These are phyloP conservation scores for Sebastes baramenuke DNA, from an alignment of 2,797 vertebrate species.

Conservation along the genomic window DNA sequence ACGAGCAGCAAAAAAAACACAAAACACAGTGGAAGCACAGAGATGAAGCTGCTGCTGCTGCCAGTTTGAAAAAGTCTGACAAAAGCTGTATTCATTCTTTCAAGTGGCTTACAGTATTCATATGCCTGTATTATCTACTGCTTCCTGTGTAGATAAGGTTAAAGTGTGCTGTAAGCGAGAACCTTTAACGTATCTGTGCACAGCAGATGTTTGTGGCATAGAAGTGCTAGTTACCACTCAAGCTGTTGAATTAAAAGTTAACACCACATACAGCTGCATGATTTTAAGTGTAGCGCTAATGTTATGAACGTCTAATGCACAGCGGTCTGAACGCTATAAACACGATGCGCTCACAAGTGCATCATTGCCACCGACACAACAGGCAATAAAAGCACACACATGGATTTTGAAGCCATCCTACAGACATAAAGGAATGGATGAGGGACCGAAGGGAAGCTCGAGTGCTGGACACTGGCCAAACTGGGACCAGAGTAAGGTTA, in stretches of 20 bases:
- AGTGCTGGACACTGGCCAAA: conserved; percentile 46
- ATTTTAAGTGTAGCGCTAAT: background rate
- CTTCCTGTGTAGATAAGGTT: background rate
- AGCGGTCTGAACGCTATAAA: background rate
- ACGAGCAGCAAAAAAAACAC: background rate
- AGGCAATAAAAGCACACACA: background rate
- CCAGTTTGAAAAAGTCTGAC: background rate
- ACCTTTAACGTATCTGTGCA: background rate
- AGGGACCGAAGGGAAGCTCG: conserved; percentile 16
- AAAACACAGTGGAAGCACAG: background rate
- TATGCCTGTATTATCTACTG: background rate
- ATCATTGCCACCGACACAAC: background rate
- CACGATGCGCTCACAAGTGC: background rate
- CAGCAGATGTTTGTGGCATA: background rate
- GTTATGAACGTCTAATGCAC: background rate
- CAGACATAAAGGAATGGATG: conserved; percentile 1
- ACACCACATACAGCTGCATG: background rate
- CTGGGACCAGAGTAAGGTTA: conserved; percentile 50
- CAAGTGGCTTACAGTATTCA: background rate
- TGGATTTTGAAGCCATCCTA: background rate
- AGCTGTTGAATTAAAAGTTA: background rate
- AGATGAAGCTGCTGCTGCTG: background rate
- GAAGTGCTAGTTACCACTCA: background rate
- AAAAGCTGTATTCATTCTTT: background rate
- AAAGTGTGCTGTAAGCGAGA: background rate